phyloP scores from a whole-genome alignment of 2,888 invertebrate species.

The Nezara viridula region DNA sequence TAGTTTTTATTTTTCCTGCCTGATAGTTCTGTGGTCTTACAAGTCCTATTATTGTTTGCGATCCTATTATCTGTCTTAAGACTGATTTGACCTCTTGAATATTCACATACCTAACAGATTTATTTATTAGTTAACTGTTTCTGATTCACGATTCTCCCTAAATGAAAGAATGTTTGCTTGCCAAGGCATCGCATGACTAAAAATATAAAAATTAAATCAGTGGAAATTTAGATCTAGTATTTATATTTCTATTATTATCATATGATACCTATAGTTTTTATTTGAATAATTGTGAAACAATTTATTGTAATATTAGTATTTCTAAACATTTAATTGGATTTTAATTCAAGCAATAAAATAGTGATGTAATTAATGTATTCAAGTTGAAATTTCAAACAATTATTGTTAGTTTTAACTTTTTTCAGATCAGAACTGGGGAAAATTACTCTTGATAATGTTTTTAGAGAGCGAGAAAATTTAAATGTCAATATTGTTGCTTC shows the following conservation, averaged over 20 bases:
- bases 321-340: not conserved
- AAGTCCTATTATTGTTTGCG: no score
- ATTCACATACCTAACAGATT: no score
- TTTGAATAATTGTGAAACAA: not conserved
- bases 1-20: no score
- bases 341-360: not conserved
- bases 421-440: slow-evolving; percentile 92
- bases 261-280: not conserved
- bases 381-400: not conserved
- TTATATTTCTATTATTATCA: not conserved
- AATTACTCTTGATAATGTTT: slow-evolving; percentile 96
- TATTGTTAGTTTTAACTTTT: slow-evolving; percentile 54
- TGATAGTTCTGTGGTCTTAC: no score
- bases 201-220: no score
- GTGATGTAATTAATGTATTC: not conserved
- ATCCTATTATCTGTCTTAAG: no score
- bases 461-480: slow-evolving; percentile 94
- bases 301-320: not conserved
- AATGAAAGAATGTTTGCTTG: no score
- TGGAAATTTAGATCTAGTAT: not conserved
- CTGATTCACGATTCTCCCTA: no score
- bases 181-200: no score
- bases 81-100: no score
- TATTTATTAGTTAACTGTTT: no score
- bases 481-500: slow-evolving; percentile 95